Evolutionary conservation across 2,113 vertebrate genomes (phyloP), one percentile per base, ranked within the genome.

Genomic region (Xiphorhynchus elegans): DNA sequence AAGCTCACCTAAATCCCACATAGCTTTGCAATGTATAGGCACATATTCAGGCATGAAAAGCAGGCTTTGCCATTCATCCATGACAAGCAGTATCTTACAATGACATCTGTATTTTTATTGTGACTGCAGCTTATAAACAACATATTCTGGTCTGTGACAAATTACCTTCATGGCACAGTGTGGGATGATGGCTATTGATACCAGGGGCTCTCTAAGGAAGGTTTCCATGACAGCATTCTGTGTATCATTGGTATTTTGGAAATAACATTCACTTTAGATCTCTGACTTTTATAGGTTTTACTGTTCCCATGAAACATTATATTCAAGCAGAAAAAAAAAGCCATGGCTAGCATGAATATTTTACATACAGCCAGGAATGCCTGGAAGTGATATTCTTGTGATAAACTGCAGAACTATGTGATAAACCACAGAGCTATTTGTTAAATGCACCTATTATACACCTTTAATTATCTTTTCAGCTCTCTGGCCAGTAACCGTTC

Each of bases 221-320:
- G 91, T 95, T 96, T 95, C 95, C 91, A 94, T 93, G 93, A 73
- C 94, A 96, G 81, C 81, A 66, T 77, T 76, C 33, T 44, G 55
- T 83, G 67, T 59, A 84, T 73, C 42, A 50, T 18, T 19, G 33
- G 67, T 88, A 84, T 84, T 84, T 92, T 93, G 93, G 92, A 91
- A 94, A 90, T 55, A 83, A 42, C 64, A 63, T 68, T 94, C 68
- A 47, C 60, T 75, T 91, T 80, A 75, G 75, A 67, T 84, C 59
- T 91, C 78, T 77, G 67, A 77, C 70, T 93, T 96, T n/a, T 42
- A 39, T 44, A 85, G 35, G 39, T 93, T 93, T 95, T 79, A 42
- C 40, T 67, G 63, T 89, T 95, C 63, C 86, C 76, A 84, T 9
- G 63, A 88, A 94, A 86, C 9, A 25, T 44, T 81, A 37, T 70